Percentiles rank a stretch among this genome's conserved stretches.
phyloP scores from a whole-genome alignment of 2,797 vertebrate species.

The Rhadinocentrus ornatus region DNA sequence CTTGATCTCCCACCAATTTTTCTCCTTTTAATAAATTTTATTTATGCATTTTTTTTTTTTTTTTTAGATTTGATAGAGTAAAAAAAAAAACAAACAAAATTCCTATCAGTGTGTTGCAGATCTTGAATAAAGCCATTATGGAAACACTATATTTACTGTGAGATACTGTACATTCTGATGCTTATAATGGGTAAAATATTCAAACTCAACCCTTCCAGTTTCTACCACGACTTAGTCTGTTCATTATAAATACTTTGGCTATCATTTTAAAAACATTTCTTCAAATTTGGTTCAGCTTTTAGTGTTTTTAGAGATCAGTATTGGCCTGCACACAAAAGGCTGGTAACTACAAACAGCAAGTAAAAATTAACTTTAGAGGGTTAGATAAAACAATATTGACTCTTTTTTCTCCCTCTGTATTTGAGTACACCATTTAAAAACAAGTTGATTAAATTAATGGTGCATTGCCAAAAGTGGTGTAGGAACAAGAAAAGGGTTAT shows the following conservation, averaged over 20 bases:
- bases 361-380: not conserved
- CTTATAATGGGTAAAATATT: not conserved
- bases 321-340: not conserved
- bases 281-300: not conserved
- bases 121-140: slow-evolving; percentile 2
- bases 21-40: no score
- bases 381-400: not conserved
- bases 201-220: not conserved
- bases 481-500: not conserved
- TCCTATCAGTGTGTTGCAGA: not conserved
- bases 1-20: not conserved
- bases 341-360: not conserved
- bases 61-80: not conserved
- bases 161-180: slow-evolving; percentile 7
- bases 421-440: slow-evolving; percentile 12
- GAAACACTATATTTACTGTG: slow-evolving; percentile 1
- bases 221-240: not conserved
- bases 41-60: not conserved
- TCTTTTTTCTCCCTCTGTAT: not conserved
- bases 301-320: slow-evolving; percentile 2
- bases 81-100: not conserved
- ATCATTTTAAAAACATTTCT: not conserved
- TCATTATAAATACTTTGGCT: not conserved
- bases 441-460: not conserved
- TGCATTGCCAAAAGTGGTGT: slow-evolving; percentile 13